Conservation (phyloP, 2,888 invertebrate genomes). For the Lissocephala sabroskyi region DNA sequence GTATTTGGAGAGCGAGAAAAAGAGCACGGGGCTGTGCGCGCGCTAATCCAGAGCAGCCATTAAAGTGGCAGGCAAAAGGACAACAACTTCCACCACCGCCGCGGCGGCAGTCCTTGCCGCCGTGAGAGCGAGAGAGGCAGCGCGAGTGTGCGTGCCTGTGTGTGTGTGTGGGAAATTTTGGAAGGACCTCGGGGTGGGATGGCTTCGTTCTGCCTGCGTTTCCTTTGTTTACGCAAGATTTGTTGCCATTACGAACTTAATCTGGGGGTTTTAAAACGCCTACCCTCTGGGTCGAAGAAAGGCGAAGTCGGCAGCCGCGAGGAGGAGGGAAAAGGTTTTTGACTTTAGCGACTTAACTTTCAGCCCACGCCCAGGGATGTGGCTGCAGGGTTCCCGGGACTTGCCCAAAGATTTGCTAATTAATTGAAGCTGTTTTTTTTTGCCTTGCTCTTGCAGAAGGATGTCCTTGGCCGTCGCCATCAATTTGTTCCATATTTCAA, state of each 20-base stretch:
- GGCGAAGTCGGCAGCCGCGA: no score
- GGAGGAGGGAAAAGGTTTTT: constrained; percentile 45
- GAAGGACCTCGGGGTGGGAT: no score
- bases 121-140: neutral
- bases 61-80: constrained; percentile 45
- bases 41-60: constrained; percentile 41
- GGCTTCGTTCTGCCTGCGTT: no score
- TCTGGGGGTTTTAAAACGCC: constrained; percentile 45
- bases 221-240: constrained; percentile 64
- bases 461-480: constrained; percentile 29
- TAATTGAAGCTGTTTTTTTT: constrained; percentile 41
- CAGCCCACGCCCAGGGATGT: constrained; percentile 14
- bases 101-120: neutral
- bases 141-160: no score
- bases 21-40: no score
- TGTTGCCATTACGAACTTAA: constrained; percentile 59
- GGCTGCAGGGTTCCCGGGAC: constrained; percentile 56
- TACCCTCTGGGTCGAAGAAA: neutral
- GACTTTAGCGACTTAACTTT: constrained; percentile 40
- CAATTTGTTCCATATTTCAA: constrained; percentile 46
- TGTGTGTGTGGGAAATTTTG: no score
- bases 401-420: constrained; percentile 56
- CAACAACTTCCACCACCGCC: constrained; percentile 41
- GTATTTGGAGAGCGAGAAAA: no score
- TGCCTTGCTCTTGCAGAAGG: constrained; percentile 27